Base-by-base conservation (phyloP, 1,140 invertebrate species). In the Drosophila punjabiensis region DNA sequence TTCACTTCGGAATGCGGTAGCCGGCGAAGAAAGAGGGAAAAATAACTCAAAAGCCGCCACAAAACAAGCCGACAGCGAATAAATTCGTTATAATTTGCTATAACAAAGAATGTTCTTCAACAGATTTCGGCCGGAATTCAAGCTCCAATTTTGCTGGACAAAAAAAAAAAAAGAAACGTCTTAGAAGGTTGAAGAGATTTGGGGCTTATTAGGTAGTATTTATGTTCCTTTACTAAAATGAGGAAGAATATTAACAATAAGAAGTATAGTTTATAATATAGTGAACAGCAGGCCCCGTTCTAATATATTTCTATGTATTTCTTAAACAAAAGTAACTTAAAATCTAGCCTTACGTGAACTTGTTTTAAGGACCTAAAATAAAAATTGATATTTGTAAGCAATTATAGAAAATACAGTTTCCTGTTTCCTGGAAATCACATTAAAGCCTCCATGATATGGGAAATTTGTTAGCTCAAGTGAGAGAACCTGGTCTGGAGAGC, bases 1-100 rank as follows among this genome's bases (percentile, higher is more conserved):
- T 88, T 88, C 85, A 89, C 85, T 89, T 88, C 50, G 85, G 85
- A 89, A 88, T 88, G 85, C 70, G 85, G 85, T 81, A 88, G 85
- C 85, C 66, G 65, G 71, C 37, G 50, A 81, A 84, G 79, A 59
- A 63, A 66, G 63, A 52, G 28, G 24, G 24, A 59, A 79, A 70
- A 70, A 58, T 58, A 32, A 56, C 68, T 71, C 85, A 76, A 63
- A 60, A 66, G 76, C 62, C 60, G 79, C 71, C 68, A 64, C 65
- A 56, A 87, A 83, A 74, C 28, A 43, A 50, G 43, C 68, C 53
- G 45, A 77, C 63, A 50, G 35, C 33, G 47, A 69, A 69, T 37
- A 69, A 70, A 41, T 66, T 48, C 14, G 41, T 37, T n/a, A 66
- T 30, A 48, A 30, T 64, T 53, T 69, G 35, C 18, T 33, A n/a